Evolutionary conservation across 2,797 vertebrate species (phyloP), one percentile per base, ranked within the genome.

Genomic region (Propithecus perrieri): DNA sequence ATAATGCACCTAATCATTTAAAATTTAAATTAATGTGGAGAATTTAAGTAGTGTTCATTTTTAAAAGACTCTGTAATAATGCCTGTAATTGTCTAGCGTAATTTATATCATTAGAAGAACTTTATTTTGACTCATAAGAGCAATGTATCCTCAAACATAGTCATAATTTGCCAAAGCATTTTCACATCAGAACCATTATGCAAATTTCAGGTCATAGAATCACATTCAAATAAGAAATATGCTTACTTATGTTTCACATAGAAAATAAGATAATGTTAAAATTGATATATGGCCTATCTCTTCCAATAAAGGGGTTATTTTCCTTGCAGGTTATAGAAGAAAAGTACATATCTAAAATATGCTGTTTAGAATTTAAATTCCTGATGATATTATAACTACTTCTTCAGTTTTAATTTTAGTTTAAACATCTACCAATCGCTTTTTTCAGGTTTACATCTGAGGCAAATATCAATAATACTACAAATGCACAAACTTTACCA

Each of bases 181-280:
- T 94, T 95, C 55, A 93, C 24, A 7, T 69, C 87, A 63, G 41
- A 92, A 92, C 11, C 22, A 83, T 35, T 20, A 48, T 67, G 33
- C 2, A 87, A 85, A 93, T 78, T 92, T 87, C 63, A 96, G 17
- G 33, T 67, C 41, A 74, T 26, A 71, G 4, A 65, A 71, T 71
- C 81, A 69, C 5, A 79, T 86, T 26, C 48, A 9, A 46, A 55
- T 75, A 48, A 74, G 71, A 91, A 85, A 50, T 7, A 83, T 1
- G 67, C 14, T 71, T 65, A 69, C 15, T 72, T 93, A 76, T 17
- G 20, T 48, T 85, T 94, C 30, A 67, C 22, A 65, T 53, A 84
- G 10, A 89, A 96, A 91, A 78, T 65, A 43, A 94, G 46, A 83
- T 90, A 72, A 93, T 94, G 57, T 5, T 48, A 46, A 89, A 89